These are phyloP conservation scores for Tuberolachnus salignus DNA, from an alignment of 2,888 invertebrate species.

Conservation along the genomic window DNA sequence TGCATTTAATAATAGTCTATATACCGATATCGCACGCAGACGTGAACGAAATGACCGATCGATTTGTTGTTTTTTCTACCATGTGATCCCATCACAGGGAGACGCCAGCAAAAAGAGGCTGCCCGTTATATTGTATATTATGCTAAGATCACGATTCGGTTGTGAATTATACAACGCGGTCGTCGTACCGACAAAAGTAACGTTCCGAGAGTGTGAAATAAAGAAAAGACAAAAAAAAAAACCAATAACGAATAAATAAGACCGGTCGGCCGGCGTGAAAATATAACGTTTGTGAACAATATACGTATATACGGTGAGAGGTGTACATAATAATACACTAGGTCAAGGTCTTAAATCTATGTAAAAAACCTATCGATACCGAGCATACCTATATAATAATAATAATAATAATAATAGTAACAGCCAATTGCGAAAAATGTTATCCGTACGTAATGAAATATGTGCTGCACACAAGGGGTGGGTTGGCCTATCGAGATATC, in stretches of 20 bases:
- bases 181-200: not conserved
- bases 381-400: not conserved
- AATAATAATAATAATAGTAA: not conserved
- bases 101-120: slow-evolving; percentile 8
- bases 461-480: no score
- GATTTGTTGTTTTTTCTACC: not conserved
- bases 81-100: not conserved
- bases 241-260: not conserved
- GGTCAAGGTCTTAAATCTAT: slow-evolving; percentile 22
- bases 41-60: slow-evolving; percentile 5
- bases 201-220: slow-evolving; percentile 1
- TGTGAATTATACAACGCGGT: slow-evolving; percentile 31
- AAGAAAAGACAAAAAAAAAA: not conserved
- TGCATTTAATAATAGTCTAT: not conserved
- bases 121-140: slow-evolving; percentile 10
- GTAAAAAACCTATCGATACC: not conserved
- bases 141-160: slow-evolving; percentile 36
- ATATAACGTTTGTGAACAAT: no score
- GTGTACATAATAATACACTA: slow-evolving; percentile 7
- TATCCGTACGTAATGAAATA: no score
- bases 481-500: no score
- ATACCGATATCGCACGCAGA: not conserved
- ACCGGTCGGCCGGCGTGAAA: not conserved
- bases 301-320: slow-evolving; percentile 27
- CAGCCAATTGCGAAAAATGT: no score